Evolutionary conservation across 2,113 vertebrate genomes (phyloP).

Genomic region (Pelusios castaneus): DNA sequence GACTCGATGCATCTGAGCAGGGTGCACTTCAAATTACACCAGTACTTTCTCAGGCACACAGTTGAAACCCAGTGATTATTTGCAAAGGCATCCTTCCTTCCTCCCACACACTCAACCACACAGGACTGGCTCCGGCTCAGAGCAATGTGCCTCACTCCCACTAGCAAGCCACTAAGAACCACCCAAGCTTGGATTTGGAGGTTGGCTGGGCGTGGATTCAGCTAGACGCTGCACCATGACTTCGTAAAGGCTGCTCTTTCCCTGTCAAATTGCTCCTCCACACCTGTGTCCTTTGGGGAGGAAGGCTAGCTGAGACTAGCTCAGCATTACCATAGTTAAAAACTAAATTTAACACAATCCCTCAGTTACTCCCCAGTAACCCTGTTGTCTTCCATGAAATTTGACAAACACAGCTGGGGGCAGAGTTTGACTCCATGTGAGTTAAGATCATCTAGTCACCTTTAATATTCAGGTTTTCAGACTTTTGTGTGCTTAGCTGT

Average conservation of each 20-base stretch:
- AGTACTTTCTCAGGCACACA: conserved; percentile 3
- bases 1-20: not conserved
- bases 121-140: not conserved
- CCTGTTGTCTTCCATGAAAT: not conserved
- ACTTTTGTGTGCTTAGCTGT: not conserved
- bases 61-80: not conserved
- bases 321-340: not conserved
- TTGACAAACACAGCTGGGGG: not conserved
- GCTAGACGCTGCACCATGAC: not conserved
- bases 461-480: not conserved
- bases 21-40: not conserved
- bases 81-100: not conserved
- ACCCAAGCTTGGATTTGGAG: not conserved
- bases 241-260: not conserved
- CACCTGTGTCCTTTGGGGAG: not conserved
- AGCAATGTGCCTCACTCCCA: fast-evolving
- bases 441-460: not conserved
- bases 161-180: not conserved
- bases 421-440: not conserved
- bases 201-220: fast-evolving
- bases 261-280: not conserved
- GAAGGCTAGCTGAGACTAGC: not conserved
- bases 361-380: not conserved
- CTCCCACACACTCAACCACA: not conserved
- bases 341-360: not conserved